Evolutionary conservation across 1,140 invertebrate species (phyloP), one percentile per base, ranked within the genome.

Genomic region (Euura saliciscinereae): DNA sequence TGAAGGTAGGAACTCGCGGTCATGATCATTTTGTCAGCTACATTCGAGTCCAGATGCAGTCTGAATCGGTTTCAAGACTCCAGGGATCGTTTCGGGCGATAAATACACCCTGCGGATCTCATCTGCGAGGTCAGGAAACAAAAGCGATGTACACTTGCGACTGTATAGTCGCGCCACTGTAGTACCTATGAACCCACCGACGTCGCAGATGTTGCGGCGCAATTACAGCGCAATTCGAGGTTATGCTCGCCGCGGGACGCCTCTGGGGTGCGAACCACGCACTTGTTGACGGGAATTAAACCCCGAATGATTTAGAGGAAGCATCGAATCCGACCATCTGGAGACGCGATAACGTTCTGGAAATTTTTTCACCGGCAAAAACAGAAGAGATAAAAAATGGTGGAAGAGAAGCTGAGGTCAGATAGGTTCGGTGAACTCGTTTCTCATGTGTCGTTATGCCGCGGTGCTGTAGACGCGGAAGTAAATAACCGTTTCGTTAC

Each of bases 221-320:
- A 67, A 67, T 67, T 67, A 67, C 43, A 42, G 28, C 43, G 66
- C 51, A 59, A 59, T 59, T 59, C 28, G 51, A 59, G 51, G 8
- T 59, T 8, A 4, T 59, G 66, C 10, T 7, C 66, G 66, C 66
- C 66, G 66, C 66, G 43, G 66, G 66, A 8, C 7, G 11, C 28
- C 66, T n/a, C 28, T 28, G 28, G 28, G 51, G 51, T 59, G 51
- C 13, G 10, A 11, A 64, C 59, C 59, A 67, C 42, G 66, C 66
- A 67, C 8, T 67, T 67, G 66, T 67, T 11, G 66, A 44, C 66
- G 7, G 28, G 43, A 42, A 59, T 59, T 11, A 59, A 8, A 59
- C 51, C 51, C 51, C 8, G 10, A 59, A 59, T 59, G 51, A n/a
- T 59, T 59, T 6, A 8, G 8, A 28, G 28, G 28, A 8, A 59